phyloP scores from a whole-genome alignment of 2,888 invertebrate species.

The Cotesia congregata region DNA sequence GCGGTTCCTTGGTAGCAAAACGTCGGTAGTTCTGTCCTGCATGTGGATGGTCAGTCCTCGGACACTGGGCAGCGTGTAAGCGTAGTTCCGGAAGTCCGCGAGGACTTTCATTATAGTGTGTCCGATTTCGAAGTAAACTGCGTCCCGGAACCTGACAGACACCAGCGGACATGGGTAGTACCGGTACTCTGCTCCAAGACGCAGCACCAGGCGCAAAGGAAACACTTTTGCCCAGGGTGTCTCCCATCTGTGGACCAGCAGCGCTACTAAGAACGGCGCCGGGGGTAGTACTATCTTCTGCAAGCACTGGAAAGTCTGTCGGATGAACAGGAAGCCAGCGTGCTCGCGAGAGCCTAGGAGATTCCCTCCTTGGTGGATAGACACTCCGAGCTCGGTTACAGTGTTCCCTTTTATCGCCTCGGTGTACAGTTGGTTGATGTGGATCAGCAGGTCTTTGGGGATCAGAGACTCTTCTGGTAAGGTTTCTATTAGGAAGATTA shows the following conservation, averaged over 20 bases:
- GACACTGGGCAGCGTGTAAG: conserved; percentile 84
- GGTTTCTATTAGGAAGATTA: conserved; percentile 81
- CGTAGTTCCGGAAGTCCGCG: conserved; percentile 87
- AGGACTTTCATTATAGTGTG: conserved; percentile 90
- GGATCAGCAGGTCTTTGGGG: conserved; percentile 82
- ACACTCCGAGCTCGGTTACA: conserved; percentile 79
- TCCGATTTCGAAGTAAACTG: conserved; percentile 87
- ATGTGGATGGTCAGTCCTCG: conserved; percentile 85
- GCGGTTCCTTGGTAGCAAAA: conserved; percentile 83
- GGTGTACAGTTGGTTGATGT: conserved; percentile 80
- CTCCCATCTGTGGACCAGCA: conserved; percentile 86
- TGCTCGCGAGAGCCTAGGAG: conserved; percentile 81
- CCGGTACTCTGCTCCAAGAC: conserved; percentile 87
- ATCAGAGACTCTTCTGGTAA: conserved; percentile 75
- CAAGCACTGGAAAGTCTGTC: conserved; percentile 85
- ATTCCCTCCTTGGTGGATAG: conserved; percentile 75
- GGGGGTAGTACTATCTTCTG: conserved; percentile 81
- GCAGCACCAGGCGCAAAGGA: conserved; percentile 80
- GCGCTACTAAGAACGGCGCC: conserved; percentile 82
- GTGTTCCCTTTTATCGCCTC: conserved; percentile 80
- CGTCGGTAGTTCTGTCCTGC: conserved; percentile 84
- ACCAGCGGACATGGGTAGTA: conserved; percentile 90
- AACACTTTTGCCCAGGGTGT: conserved; percentile 88
- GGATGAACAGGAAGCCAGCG: conserved; percentile 86
- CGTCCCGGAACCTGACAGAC: conserved; percentile 81